Evolutionary conservation across 1,140 invertebrate species (phyloP), one percentile per base, ranked within the genome.

Genomic region (Ceratitis capitata): DNA sequence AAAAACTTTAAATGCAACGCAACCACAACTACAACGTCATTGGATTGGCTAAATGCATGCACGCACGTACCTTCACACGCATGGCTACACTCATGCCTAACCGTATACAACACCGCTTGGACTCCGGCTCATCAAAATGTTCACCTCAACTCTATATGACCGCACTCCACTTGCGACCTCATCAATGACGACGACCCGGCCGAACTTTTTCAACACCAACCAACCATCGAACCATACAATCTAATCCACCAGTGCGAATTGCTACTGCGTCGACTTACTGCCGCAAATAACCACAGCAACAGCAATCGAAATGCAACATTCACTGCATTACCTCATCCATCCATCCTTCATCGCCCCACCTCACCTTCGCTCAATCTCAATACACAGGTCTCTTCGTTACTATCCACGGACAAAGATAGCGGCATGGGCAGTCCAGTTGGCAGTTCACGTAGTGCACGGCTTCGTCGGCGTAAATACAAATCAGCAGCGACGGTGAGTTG

Each of bases 341-440:
- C n/a, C n/a, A n/a, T n/a, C n/a, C 2, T 78, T 19, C 69, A 78
- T 3, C 69, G 69, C 32, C 6, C 84, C 85, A n/a, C 64, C 82
- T 87, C 84, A 85, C 53, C 19, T 16, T 61, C 39, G 19, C 47
- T 78, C 69, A 42, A 78, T 45, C 39, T 78, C 10, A 83, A 82
- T 12, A 84, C 85, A 29, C 86, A 85, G 74, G 88, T 89, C 86
- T 85, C 86, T n/a, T 89, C 89, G 82, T 86, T 87, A 82, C 84
- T 88, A 58, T 88, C 88, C 2, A 90, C 91, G 29, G 91, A 92
- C 86, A 89, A 91, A 74, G 91, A 92, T 51, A 92, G 91, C 42
- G 91, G 91, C 5, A 89, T 91, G 88, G 91, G 89, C 53, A 92
- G 91, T 85, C 91, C 91, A 7, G 88, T 89, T 64, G 88, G 88